Conservation (phyloP, 2,113 vertebrate species). For the Lagopus muta region DNA sequence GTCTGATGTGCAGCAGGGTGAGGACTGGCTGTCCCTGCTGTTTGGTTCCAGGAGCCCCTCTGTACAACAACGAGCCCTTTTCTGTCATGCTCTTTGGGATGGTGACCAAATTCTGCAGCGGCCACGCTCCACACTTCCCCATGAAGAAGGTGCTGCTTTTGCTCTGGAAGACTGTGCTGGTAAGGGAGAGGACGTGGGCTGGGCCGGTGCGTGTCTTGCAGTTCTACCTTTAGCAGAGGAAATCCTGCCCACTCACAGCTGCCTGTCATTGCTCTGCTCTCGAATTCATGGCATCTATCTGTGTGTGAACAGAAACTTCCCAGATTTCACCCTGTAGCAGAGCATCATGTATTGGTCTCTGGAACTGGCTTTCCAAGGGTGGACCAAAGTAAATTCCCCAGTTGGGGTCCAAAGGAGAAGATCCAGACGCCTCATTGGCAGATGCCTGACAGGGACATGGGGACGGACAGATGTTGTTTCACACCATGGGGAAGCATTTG, state of each 20-base stretch:
- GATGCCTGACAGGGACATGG: background rate
- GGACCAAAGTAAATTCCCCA: background rate
- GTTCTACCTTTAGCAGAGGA: background rate
- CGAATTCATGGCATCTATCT: background rate
- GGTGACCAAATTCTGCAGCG: slow-evolving; percentile 98
- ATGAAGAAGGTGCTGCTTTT: slow-evolving; percentile 97
- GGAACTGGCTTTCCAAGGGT: background rate
- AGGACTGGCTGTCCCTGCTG: background rate
- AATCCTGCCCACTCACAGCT: background rate
- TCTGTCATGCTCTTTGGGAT: slow-evolving; percentile 97
- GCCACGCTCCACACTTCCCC: slow-evolving; percentile 95
- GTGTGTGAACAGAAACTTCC: rapidly evolving
- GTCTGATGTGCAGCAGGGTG: background rate
- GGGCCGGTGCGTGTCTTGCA: rapidly evolving
- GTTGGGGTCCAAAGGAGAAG: background rate
- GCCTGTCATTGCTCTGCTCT: background rate
- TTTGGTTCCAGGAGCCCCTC: slow-evolving; percentile 83
- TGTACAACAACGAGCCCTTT: slow-evolving; percentile 94
- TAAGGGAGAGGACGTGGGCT: slow-evolving; percentile 56
- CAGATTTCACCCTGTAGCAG: background rate
- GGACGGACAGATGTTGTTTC: background rate
- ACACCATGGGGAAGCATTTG: background rate
- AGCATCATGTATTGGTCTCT: background rate
- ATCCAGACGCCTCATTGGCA: rapidly evolving
- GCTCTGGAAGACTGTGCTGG: slow-evolving; percentile 96